Base-by-base conservation (phyloP, 2,888 invertebrate species). In the Melanotus villosus region DNA sequence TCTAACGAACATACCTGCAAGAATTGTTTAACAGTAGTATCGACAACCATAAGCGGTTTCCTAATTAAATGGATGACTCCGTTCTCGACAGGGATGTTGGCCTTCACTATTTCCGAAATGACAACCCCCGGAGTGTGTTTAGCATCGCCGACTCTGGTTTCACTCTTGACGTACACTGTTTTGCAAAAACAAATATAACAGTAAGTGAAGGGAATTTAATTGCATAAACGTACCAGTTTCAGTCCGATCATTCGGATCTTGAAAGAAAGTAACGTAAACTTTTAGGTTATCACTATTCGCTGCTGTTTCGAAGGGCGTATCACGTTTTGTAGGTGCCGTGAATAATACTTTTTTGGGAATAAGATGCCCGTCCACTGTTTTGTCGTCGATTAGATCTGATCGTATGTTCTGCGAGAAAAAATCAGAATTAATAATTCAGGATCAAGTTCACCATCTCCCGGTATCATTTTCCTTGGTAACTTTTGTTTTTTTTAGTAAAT, bases 51-150 rank as follows among this genome's bases (percentile, higher is more conserved):
- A 12, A 97, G 87, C 0, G 97, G 97, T 73, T 94, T 90, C 79
- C 95, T 93, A 76, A 97, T 97, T 72, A 98, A 90, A 85, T 98
- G 97, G 2, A 97, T 92, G 0, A 97, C 96, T 30, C 97, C 97
- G 80, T 97, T 97, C 80, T 91, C 91, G 23, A 97, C 95, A 0
- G 97, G 96, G 75, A 97, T 96, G 84, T 97, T 97, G 30, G 93
- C 93, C 81, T 92, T 90, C 6, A 96, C 92, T 71, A 97, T 94
- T 84, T 95, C 94, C 0, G 96, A 94, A 73, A 96, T 85, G 0
- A 97, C 96, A 1, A 94, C 94, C 7, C 96, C 96, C 59, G 91
- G 89, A 10, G 91, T 89, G 83, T 96, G 95, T 75, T 90, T 91
- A 1, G 90, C 86, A 80, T 95, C 94, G 1, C 93, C 93, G 41